phyloP scores from a whole-genome alignment of 2,113 vertebrate genomes.

The Phyllostomus discolor region DNA sequence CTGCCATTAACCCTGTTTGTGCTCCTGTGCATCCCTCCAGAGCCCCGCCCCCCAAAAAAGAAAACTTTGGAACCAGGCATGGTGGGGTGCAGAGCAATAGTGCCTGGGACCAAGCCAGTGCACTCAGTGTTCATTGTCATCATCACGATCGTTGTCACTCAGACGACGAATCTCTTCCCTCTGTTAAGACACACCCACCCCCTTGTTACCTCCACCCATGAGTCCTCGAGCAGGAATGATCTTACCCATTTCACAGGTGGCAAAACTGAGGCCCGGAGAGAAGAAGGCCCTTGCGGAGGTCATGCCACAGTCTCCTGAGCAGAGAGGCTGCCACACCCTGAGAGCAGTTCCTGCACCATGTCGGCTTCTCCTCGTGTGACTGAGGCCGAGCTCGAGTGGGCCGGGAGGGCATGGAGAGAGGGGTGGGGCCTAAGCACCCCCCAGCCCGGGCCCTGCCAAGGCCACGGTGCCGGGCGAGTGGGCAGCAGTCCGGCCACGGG shows the following conservation, averaged over 20 bases:
- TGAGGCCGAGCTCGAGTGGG: accelerated
- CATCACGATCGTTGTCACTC: not conserved
- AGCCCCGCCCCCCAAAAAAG: not conserved
- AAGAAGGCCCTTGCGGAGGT: accelerated
- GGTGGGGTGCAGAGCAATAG: accelerated
- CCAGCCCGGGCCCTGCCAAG: constrained; percentile 46
- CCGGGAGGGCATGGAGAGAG: not conserved
- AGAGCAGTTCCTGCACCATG: accelerated
- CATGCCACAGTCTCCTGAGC: not conserved
- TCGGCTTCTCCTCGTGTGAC: not conserved
- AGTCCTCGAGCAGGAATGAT: not conserved
- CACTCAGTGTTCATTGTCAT: accelerated
- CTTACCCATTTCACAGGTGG: not conserved
- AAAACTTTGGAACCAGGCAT: not conserved
- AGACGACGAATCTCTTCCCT: not conserved
- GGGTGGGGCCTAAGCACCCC: not conserved
- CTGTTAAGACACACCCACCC: constrained; percentile 28
- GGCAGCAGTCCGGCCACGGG: constrained; percentile 76
- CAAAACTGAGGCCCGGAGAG: not conserved
- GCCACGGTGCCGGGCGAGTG: constrained; percentile 52
- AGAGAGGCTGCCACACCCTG: accelerated
- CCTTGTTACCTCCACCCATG: not conserved
- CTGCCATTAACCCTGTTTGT: not conserved
- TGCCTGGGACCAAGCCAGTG: too few species aligned
- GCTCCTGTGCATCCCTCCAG: not conserved